Conservation (phyloP, 2,797 vertebrate species). For the Philypnodon macrostomus region DNA sequence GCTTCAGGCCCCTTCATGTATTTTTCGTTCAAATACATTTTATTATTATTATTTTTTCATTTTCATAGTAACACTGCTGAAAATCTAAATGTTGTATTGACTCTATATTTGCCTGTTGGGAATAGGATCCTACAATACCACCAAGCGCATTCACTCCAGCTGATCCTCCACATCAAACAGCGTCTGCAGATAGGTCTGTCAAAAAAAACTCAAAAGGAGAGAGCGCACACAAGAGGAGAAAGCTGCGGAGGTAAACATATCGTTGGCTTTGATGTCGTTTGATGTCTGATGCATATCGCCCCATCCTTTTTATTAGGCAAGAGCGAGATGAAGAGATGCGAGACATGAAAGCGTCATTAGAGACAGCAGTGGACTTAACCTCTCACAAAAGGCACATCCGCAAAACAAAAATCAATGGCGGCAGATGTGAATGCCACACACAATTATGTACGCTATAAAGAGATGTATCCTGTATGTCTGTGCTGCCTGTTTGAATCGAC, state of each 20-base stretch:
- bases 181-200: constrained; percentile 45
- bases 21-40: no score
- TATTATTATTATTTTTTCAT: no score
- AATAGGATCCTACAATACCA: constrained; percentile 21
- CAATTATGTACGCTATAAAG: constrained; percentile 12
- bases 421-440: constrained; percentile 27
- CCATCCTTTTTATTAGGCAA: constrained; percentile 50
- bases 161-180: constrained; percentile 65
- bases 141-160: no score
- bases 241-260: constrained; percentile 43
- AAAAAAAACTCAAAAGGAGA: constrained; percentile 39
- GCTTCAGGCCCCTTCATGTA: no score
- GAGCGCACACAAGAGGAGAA: no score
- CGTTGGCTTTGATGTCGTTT: constrained; percentile 67
- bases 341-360: constrained; percentile 68
- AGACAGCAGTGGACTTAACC: constrained; percentile 63
- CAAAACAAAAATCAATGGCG: constrained; percentile 52
- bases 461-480: constrained; percentile 13
- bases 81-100: no score
- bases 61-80: no score
- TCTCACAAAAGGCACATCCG: constrained; percentile 55
- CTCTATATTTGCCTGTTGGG: constrained; percentile 14
- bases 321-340: constrained; percentile 48
- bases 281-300: constrained; percentile 62
- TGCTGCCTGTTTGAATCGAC: constrained; percentile 9